Conservation (phyloP, 2,113 vertebrate genomes). For the Syngnathus floridae region DNA sequence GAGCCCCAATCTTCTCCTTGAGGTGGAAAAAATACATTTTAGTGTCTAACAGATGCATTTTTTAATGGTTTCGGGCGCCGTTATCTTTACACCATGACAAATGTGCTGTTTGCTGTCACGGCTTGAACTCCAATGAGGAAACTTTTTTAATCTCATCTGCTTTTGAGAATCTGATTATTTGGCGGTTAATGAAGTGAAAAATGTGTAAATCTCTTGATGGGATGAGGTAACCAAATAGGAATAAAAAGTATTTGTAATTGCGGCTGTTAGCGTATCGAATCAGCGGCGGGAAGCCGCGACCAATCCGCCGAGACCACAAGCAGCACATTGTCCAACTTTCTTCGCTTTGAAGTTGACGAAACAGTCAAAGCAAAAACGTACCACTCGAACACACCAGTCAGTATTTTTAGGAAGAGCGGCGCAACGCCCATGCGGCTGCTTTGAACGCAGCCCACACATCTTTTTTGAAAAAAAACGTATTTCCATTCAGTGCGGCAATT, state of each 20-base stretch:
- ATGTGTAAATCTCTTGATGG: neutral
- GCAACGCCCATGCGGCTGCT: slow-evolving; percentile 19
- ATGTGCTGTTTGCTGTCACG: neutral
- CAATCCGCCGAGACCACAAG: slow-evolving; percentile 14
- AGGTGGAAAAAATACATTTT: neutral
- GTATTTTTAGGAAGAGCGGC: slow-evolving; percentile 18
- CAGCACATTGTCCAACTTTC: slow-evolving; percentile 20
- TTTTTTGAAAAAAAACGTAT: slow-evolving; percentile 14
- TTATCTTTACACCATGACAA: neutral
- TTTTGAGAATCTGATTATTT: neutral
- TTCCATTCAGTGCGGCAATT: slow-evolving; percentile 35
- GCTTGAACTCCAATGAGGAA: neutral
- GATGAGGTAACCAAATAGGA: neutral
- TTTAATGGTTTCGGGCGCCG: slow-evolving; percentile 4
- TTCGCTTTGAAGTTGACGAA: slow-evolving; percentile 30
- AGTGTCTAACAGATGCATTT: neutral
- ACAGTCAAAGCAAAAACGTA: slow-evolving; percentile 21
- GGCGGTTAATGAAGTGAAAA: neutral
- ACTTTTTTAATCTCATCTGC: neutral
- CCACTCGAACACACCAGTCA: slow-evolving; percentile 4
- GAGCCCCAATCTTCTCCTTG: neutral
- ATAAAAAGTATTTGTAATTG: neutral
- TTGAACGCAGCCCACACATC: slow-evolving; percentile 39
- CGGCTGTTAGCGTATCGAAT: neutral
- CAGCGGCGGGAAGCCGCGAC: neutral